These are phyloP conservation scores for Drosophila lacicola DNA, from an alignment of 2,888 invertebrate genomes.

Conservation along the genomic window DNA sequence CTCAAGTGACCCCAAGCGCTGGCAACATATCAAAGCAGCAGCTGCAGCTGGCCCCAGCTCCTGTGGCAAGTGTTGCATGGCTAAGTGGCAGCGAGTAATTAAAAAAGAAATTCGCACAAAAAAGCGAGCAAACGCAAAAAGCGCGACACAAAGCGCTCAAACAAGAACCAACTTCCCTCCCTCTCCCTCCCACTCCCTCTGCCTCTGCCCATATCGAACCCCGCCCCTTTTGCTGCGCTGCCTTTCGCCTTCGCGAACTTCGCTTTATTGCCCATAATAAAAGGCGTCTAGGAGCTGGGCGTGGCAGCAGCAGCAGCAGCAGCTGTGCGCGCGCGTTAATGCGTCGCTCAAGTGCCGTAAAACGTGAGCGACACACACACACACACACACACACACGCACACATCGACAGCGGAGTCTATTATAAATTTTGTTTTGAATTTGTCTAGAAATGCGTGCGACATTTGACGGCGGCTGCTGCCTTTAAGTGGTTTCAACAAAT, in stretches of 20 bases:
- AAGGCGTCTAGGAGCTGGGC: conserved; percentile 54
- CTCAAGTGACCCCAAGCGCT: conserved; percentile 61
- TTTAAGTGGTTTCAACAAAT: conserved; percentile 77
- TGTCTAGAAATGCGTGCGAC: conserved; percentile 71
- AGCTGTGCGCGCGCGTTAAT: conserved; percentile 79
- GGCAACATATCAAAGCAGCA: conserved; percentile 69
- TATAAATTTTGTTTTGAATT: conserved; percentile 76
- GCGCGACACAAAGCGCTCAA: conserved; percentile 54
- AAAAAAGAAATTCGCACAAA: conserved; percentile 72
- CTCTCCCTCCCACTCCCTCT: too few relatives aligned
- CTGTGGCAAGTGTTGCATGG: conserved; percentile 20
- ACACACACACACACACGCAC: conserved; percentile 9
- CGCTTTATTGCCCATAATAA: conserved; percentile 78
- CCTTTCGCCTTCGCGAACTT: conserved; percentile 14
- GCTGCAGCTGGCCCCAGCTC: background rate
- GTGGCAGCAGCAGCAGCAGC: conserved; percentile 68
- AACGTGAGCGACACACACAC: conserved; percentile 71
- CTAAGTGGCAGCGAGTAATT: conserved; percentile 75
- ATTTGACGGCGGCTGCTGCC: conserved; percentile 61
- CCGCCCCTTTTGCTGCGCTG: conserved; percentile 25
- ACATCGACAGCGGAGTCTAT: conserved; percentile 54
- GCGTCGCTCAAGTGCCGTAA: conserved; percentile 81
- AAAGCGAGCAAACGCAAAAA: conserved; percentile 58
- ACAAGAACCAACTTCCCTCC: conserved; percentile 6
- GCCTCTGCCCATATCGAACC: conserved; percentile 11